Evolutionary conservation across 1,140 invertebrate genomes (phyloP).

Genomic region (Pogonomyrmex californicus): DNA sequence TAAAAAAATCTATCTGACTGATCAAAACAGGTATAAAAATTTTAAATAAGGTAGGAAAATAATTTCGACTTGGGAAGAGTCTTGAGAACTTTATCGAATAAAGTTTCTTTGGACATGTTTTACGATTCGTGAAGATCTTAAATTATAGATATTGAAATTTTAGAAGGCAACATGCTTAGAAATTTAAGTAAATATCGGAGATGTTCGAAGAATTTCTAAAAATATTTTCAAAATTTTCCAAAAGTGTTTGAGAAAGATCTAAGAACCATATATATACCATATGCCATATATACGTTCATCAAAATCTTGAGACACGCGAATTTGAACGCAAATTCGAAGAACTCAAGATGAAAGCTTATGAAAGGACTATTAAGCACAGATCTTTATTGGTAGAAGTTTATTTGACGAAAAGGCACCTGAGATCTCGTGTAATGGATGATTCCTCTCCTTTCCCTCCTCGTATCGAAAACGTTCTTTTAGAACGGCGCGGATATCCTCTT

Average conservation of each 20-base stretch:
- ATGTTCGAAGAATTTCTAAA: neutral
- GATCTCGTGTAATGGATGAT: slow-evolving; percentile 41
- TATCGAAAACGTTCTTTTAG: slow-evolving; percentile 68
- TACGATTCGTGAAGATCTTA: neutral
- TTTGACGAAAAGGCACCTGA: slow-evolving; percentile 66
- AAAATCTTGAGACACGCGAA: neutral
- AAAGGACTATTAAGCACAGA: neutral
- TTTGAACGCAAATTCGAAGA: too few relatives aligned
- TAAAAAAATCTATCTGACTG: too few relatives aligned
- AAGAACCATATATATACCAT: neutral
- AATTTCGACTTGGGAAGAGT: neutral
- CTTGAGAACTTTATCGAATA: neutral
- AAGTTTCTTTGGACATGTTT: neutral
- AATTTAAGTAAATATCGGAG: neutral
- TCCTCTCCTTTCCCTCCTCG: slow-evolving; percentile 27
- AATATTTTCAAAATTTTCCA: neutral
- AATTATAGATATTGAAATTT: neutral
- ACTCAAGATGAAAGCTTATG: neutral
- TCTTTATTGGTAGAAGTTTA: neutral
- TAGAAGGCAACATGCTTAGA: neutral
- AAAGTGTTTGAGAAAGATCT: neutral
- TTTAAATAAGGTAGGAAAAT: neutral
- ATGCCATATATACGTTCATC: neutral
- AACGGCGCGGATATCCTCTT: slow-evolving; percentile 84
- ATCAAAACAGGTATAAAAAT: too few relatives aligned